Evolutionary conservation across 2,888 invertebrate species (phyloP).

Genomic region (Pseudeuparius sepicola): DNA sequence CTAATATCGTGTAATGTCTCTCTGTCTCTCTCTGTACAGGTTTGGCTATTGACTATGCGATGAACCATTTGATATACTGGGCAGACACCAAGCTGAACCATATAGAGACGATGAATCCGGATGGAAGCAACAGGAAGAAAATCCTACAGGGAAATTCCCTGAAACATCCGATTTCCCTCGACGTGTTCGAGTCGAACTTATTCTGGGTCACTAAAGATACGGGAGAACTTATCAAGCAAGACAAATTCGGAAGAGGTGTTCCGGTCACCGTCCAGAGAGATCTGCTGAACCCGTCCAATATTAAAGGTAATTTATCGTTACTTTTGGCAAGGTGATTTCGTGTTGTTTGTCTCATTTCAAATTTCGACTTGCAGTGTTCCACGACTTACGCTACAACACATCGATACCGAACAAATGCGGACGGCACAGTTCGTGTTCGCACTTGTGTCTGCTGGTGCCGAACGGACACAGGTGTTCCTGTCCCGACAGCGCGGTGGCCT

Average conservation of each 20-base stretch:
- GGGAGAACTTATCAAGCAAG: constrained; percentile 79
- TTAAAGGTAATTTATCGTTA: constrained; percentile 62
- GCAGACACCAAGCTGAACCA: constrained; percentile 86
- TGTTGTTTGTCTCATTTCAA: too few species aligned
- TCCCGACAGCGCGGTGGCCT: constrained; percentile 60
- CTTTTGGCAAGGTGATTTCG: too few species aligned
- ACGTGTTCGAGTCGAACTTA: constrained; percentile 86
- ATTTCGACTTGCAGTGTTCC: constrained; percentile 55
- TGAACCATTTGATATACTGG: constrained; percentile 90
- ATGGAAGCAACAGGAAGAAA: constrained; percentile 66
- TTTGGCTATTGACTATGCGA: constrained; percentile 79
- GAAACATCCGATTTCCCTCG: constrained; percentile 75
- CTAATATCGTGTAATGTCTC: too few species aligned
- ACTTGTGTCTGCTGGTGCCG: constrained; percentile 86
- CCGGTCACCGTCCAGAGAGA: constrained; percentile 73
- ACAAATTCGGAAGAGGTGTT: constrained; percentile 95
- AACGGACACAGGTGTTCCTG: constrained; percentile 83
- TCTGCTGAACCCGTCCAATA: constrained; percentile 74
- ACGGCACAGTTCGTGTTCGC: constrained; percentile 69
- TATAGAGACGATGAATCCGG: constrained; percentile 75
- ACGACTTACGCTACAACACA: constrained; percentile 73
- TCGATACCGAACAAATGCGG: constrained; percentile 60
- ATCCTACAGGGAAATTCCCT: constrained; percentile 64
- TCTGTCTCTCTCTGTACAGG: too few species aligned
- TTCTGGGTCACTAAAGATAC: constrained; percentile 90